Percentiles rank a stretch among this genome's conserved stretches.
phyloP scores from a whole-genome alignment of 2,888 invertebrate genomes.

The Tigriopus californicus region DNA sequence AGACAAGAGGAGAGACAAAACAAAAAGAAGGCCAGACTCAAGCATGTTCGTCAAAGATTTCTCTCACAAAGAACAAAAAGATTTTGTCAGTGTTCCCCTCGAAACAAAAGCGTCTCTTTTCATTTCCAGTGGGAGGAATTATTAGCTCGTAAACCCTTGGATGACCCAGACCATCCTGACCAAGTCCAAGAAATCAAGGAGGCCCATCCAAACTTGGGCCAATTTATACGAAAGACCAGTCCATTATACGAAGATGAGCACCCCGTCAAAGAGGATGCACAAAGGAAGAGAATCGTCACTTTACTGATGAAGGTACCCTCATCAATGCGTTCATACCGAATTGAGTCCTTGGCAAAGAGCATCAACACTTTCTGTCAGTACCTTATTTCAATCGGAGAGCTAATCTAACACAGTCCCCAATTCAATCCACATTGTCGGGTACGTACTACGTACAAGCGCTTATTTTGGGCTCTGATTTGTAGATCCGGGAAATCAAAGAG shows the following conservation, averaged over 20 bases:
- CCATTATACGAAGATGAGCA: neutral
- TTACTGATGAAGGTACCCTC: too few relatives aligned
- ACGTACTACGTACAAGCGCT: too few relatives aligned
- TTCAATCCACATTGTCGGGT: too few relatives aligned
- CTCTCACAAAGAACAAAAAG: neutral
- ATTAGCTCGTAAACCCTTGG: conserved; percentile 1
- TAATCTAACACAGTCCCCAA: too few relatives aligned
- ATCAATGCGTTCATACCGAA: too few relatives aligned
- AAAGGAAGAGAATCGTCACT: too few relatives aligned
- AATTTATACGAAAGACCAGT: conserved; percentile 8
- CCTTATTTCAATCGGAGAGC: too few relatives aligned
- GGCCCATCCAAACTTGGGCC: conserved; percentile 2
- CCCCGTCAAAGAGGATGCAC: neutral
- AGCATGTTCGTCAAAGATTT: neutral
- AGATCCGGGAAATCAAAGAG: conserved; percentile 3
- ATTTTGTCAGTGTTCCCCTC: neutral
- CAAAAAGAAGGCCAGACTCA: conserved; percentile 2
- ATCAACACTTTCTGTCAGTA: too few relatives aligned
- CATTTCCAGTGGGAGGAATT: conserved; percentile 3
- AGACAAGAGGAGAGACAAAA: conserved; percentile 9
- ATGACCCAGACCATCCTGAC: neutral
- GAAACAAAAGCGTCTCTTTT: neutral
- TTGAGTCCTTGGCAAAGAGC: too few relatives aligned
- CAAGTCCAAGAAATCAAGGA: neutral
- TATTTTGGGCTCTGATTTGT: neutral